Percentiles rank a stretch among this genome's conserved stretches.
These are phyloP conservation scores for Leptopilina syphax DNA, from an alignment of 2,888 invertebrate genomes.

Conservation along the genomic window DNA sequence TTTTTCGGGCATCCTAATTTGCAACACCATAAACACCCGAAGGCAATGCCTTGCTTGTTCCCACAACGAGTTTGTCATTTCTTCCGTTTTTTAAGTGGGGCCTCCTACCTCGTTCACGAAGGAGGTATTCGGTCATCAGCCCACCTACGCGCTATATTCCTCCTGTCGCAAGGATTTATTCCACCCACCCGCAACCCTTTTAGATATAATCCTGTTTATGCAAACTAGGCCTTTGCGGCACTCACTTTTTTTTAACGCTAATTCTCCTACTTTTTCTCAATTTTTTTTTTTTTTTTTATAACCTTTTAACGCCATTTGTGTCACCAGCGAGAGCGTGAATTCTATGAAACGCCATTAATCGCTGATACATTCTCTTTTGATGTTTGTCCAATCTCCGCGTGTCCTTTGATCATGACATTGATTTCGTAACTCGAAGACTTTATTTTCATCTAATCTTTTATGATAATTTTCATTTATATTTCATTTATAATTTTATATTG, in stretches of 20 bases:
- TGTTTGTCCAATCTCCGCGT: not conserved
- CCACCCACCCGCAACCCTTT: conserved; percentile 31
- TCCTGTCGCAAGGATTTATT: conserved; percentile 18
- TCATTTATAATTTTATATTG: no score
- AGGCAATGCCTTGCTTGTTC: conserved; percentile 10
- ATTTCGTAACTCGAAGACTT: not conserved
- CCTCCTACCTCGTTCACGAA: conserved; percentile 18
- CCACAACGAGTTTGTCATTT: conserved; percentile 6
- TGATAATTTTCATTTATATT: not conserved
- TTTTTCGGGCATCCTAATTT: conserved; percentile 57
- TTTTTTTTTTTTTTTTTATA: not conserved
- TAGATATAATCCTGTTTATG: conserved; percentile 2
- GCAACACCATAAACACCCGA: conserved; percentile 50
- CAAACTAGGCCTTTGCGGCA: not conserved
- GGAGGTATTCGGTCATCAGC: not conserved
- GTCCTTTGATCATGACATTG: conserved; percentile 5
- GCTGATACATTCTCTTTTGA: not conserved
- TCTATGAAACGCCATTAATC: conserved; percentile 11
- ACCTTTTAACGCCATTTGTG: conserved; percentile 3
- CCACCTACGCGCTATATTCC: conserved; percentile 25
- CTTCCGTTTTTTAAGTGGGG: conserved; percentile 12
- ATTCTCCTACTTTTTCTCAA: conserved; percentile 21
- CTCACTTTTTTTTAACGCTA: not conserved
- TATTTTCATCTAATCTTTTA: conserved; percentile 2
- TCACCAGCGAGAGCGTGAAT: conserved; percentile 4